Evolutionary conservation across 2,888 invertebrate genomes (phyloP), one percentile per base, ranked within the genome.

Genomic region (Brenthis ino): DNA sequence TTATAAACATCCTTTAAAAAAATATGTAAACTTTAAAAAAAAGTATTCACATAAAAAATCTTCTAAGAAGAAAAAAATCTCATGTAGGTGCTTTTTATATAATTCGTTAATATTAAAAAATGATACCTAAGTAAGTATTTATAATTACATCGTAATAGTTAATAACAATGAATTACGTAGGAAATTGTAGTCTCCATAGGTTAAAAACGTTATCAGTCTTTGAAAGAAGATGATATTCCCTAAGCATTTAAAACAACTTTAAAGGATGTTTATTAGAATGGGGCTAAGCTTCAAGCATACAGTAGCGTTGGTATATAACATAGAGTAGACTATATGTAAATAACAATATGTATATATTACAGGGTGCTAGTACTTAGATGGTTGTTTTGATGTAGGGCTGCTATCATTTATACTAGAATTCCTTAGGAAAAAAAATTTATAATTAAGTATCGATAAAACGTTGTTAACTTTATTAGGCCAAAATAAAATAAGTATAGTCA

Each of bases 301-400:
- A 20, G 47, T 68, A 71, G 69, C 60, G 16, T 65, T 65, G 60
- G 50, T 69, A 43, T 57, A 69, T 71, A 71, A 71, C 57, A 16
- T 67, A 72, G 64, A 33, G 53, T 67, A 67, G 60, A 65, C 2
- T 65, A 48, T 54, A 65, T 75, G 74, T 76, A 74, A 72, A 74
- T 74, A 72, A 69, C 64, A 67, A 54, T 68, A 69, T 69, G 54
- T 71, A 69, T 73, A 71, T 71, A 64, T 68, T 63, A 70, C 69
- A 70, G 71, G 71, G 72, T 74, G 72, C 65, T 64, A 71, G 69
- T 71, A 68, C 66, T 72, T 72, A 72, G 60, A 66, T 61, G 61
- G 54, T 54, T 60, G 56, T 68, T 65, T 13, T 55, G 47, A 63
- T 60, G 50, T 65, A 28, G 67, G 50, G 61, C 63, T 67, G 63